These are phyloP conservation scores for Valencia hispanica DNA, from an alignment of 2,797 vertebrate genomes.

Conservation along the genomic window DNA sequence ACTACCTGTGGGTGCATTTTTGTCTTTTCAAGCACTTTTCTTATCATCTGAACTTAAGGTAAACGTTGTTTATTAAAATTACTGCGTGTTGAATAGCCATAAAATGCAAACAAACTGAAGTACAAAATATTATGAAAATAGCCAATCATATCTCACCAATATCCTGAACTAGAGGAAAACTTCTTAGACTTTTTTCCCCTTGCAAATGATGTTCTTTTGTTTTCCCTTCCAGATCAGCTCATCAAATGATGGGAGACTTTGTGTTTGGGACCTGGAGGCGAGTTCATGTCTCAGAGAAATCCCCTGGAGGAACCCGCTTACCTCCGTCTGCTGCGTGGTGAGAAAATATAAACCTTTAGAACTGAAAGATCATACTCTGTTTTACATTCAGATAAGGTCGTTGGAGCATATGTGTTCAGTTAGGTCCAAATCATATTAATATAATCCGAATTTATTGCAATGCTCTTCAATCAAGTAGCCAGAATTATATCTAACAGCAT, in stretches of 20 bases:
- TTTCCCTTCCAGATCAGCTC: constrained; percentile 84
- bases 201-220: neutral
- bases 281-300: constrained; percentile 76
- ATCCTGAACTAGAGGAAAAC: neutral
- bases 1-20: too few relatives aligned
- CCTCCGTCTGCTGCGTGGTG: constrained; percentile 81
- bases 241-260: constrained; percentile 85
- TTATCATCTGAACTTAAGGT: too few relatives aligned
- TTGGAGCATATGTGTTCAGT: too few relatives aligned
- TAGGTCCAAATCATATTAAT: too few relatives aligned
- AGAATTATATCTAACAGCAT: too few relatives aligned
- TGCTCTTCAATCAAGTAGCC: neutral
- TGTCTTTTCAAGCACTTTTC: too few relatives aligned
- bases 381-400: too few relatives aligned
- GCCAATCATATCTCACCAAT: neutral
- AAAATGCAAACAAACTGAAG: neutral
- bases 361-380: neutral
- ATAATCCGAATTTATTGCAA: neutral
- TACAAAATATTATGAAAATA: neutral
- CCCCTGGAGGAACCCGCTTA: constrained; percentile 78
- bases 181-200: neutral
- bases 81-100: neutral
- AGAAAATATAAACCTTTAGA: constrained; percentile 22
- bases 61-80: too few relatives aligned
- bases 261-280: constrained; percentile 81